Base-by-base conservation (phyloP, 2,797 vertebrate species). In the Darevskia nairensis region DNA sequence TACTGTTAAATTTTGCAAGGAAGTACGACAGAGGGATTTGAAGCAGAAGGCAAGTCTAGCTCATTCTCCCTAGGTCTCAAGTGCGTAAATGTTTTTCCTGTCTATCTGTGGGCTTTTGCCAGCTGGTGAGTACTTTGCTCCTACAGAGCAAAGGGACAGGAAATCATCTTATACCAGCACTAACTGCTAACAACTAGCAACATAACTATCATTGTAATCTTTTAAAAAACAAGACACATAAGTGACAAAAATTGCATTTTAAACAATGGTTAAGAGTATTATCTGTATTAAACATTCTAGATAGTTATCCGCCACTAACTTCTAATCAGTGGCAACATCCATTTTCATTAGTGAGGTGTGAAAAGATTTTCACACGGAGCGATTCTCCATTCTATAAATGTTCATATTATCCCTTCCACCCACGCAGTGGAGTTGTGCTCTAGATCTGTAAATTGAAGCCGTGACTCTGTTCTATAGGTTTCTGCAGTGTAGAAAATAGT, bases 161-260 rank as follows among this genome's bases (percentile, higher is more conserved):
- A 94, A 91, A 92, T 91, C 46, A 76, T 94, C 93, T 88, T 87
- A 46, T 21, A 82, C 84, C 1, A 66, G 39, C 21, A 23, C 15
- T 72, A 11, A n/a, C 27, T 21, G 35, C 23, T 25, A 68, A 11
- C 35, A 85, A 61, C 25, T 68, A 69, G 10, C 8, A 29, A 69
- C 8, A 69, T 27, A 69, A 69, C 23, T 69, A 27, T 69, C 66
- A 27, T 27, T 21, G 23, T 6, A 13, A 23, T 13, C 29, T 66
- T 81, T 81, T 44, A 59, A 29, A 79, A 95, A 92, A 80, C 27
- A 84, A 44, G 79, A 35, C 61, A 72, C 44, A 84, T 84, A 82
- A 8, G 74, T 78, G 89, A 89, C 84, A 61, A 32, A 19, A 23
- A 17, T 1, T 1, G 8, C 23, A 32, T 46, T 77, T 77, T 77